These are phyloP conservation scores for Serinus canaria DNA, from an alignment of 2,113 vertebrate genomes.

Conservation along the genomic window DNA sequence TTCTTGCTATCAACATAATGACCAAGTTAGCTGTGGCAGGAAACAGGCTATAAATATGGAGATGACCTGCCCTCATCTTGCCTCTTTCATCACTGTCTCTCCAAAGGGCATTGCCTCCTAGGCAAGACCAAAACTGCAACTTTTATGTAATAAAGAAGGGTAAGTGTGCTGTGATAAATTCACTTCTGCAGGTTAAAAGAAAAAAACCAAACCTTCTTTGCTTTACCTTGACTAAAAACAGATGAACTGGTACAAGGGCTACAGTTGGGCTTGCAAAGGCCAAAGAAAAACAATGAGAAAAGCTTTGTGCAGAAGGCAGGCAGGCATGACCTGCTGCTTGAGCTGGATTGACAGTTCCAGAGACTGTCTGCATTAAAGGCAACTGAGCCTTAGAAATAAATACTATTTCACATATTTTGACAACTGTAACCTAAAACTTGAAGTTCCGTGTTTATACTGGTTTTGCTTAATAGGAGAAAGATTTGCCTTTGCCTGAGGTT, in stretches of 20 bases:
- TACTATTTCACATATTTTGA: conserved; percentile 51
- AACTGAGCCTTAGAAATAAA: conserved; percentile 39
- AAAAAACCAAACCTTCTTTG: neutral
- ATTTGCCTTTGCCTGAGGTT: conserved; percentile 74
- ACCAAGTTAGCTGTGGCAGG: neutral
- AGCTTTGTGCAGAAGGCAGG: neutral
- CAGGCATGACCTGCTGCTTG: neutral
- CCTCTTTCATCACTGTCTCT: neutral
- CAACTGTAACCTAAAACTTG: conserved; percentile 66
- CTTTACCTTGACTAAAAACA: neutral
- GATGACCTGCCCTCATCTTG: neutral
- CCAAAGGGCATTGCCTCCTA: neutral
- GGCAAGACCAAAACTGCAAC: neutral
- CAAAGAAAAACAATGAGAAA: neutral
- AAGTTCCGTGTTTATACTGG: conserved; percentile 72
- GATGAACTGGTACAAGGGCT: neutral
- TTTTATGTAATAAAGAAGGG: neutral
- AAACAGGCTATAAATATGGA: neutral
- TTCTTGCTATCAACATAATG: neutral
- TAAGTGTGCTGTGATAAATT: neutral
- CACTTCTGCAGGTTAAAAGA: neutral
- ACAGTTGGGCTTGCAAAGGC: neutral
- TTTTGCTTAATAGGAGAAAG: conserved; percentile 62
- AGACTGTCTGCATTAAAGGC: neutral
- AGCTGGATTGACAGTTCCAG: neutral